Evolutionary conservation across 2,888 invertebrate genomes (phyloP), one percentile per base, ranked within the genome.

Genomic region (Pinctada fucata): DNA sequence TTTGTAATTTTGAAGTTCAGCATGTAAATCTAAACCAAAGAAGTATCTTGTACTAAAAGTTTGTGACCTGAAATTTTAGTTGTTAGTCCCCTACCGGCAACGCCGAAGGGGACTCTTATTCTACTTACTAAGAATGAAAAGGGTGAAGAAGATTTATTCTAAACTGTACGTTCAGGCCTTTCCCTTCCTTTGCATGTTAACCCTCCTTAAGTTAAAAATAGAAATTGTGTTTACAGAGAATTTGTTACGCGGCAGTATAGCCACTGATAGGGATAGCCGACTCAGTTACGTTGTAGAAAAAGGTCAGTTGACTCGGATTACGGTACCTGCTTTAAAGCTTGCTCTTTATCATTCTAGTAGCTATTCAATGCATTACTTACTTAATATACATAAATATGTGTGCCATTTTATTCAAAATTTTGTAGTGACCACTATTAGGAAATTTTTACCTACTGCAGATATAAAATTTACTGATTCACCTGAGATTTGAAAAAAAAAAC

Each of bases 191-290:
- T 31, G 31, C 31, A 31, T 31, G 31, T 31, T 31, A 31, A 31
- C 31, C 31, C 31, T 31, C 31, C 31, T 31, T 31, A 31, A 31
- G 31, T 31, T 58, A 10, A 10, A 58, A 58, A 13, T 58, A 58
- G 69, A 16, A 58, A 49, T 58, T 74, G 63, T 72, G 70, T 80
- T 76, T 82, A 65, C 86, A 92, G 92, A 92, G 85, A 91, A 92
- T 83, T 85, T 92, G 10, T 83, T 92, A 75, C 87, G 87, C 70
- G 92, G 91, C 72, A 91, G 91, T 80, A 89, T 90, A 49, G 88
- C 89, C 49, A 91, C 91, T 1, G 91, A 92, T 72, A 87, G 89
- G 52, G 91, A 91, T 83, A 90, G 90, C 76, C 83, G 90, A 47
- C 85, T 88, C 64, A 91, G 91, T 80, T 87, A 85, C 5, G 85